These are phyloP conservation scores for Lycophotia porphyrea DNA, from an alignment of 2,888 invertebrate genomes.

Conservation along the genomic window DNA sequence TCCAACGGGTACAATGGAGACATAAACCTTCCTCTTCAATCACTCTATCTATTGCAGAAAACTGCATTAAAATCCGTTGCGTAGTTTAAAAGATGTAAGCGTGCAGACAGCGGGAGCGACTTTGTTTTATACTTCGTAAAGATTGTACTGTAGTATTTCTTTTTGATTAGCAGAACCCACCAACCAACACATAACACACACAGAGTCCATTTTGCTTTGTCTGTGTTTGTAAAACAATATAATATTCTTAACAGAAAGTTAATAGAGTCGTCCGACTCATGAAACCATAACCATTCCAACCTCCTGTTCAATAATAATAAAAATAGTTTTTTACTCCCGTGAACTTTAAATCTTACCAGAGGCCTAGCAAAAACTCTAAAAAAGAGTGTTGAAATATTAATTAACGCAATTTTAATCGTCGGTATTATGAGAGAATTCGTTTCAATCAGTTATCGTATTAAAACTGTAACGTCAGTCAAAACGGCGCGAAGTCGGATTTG, in stretches of 20 bases:
- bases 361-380: constrained; percentile 69
- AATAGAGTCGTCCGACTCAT: not conserved
- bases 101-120: no score
- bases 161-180: not conserved
- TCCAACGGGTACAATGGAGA: no score
- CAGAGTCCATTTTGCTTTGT: not conserved
- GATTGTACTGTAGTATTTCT: not conserved
- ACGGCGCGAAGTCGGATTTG: constrained; percentile 60
- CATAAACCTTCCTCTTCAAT: no score
- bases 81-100: no score
- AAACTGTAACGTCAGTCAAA: constrained; percentile 81
- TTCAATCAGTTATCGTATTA: constrained; percentile 64
- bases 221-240: not conserved
- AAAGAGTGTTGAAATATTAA: constrained; percentile 72
- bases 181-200: not conserved
- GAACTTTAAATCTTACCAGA: constrained; percentile 36
- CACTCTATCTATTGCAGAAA: no score
- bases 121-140: no score
- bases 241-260: not conserved
- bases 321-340: not conserved
- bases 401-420: constrained; percentile 69
- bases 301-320: no score
- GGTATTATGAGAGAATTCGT: constrained; percentile 47
- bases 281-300: not conserved
- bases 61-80: no score